Base-by-base conservation (phyloP, 64 coral and sea anemone species). In the Dendronephthya gigantea region DNA sequence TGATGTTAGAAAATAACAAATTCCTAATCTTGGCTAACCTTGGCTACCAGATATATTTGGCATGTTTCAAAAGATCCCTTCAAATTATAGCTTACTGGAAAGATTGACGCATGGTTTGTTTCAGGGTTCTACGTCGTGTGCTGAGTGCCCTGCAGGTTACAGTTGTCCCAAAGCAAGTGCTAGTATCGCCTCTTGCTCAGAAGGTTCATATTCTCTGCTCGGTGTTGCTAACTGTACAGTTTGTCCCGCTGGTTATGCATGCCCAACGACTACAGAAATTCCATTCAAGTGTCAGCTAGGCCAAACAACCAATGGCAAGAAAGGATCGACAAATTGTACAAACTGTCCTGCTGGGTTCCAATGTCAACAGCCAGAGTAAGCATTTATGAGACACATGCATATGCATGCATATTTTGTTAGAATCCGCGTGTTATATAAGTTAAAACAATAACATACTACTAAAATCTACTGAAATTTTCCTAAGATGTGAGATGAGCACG, bases 221-320 rank as follows among this genome's bases (percentile, higher is more conserved):
- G 92, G 95, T 37, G 37, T 87, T 51, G 95, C 92, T 35, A 93
- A 93, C 48, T 98, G 95, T 52, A 93, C 92, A 27, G 83, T 65
- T 2, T 98, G 95, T 87, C 95, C 95, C 30, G 88, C 91, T 19
- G 95, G 95, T 22, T 93, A 91, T 81, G 93, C 93, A 86, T 98
- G 95, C 31, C 87, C 76, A 48, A 89, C 82, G 2, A 86, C 87
- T 8, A 88, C 85, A 7, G 89, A 93, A 39, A 68, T 83, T 11
- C 68, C 95, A 39, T 81, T 91, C 2, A 88, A 90, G 14, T 98
- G 95, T 85, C 81, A 90, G 45, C 59, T 90, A 72, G 95, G 95
- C 12, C 91, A 89, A 12, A 93, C 87, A 37, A 98, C 95, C 7
- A 90, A 87, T 82, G 92, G 95, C 4, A 87, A 50, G 39, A 38